These are phyloP conservation scores for Dipodomys merriami DNA, from an alignment of 2,113 vertebrate species.

Conservation along the genomic window DNA sequence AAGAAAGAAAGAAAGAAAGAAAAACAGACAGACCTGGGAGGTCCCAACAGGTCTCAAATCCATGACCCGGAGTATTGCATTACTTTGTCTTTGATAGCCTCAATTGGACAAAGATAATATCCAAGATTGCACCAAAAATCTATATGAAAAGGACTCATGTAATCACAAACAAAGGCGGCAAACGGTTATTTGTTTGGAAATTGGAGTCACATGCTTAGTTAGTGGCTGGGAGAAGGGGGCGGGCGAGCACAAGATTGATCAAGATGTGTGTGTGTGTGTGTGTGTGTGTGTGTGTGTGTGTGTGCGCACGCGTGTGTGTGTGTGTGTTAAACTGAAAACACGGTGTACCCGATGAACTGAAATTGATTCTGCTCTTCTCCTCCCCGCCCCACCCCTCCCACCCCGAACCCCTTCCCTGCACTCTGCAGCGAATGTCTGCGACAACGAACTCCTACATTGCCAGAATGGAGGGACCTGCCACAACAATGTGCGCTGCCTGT, in stretches of 20 bases:
- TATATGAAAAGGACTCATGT: slow-evolving; percentile 11
- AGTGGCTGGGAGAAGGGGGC: not conserved
- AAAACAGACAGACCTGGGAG: not conserved
- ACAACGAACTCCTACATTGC: slow-evolving; percentile 96
- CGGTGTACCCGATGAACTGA: slow-evolving; percentile 54
- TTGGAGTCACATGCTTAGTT: slow-evolving; percentile 12
- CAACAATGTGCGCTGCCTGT: slow-evolving; percentile 94
- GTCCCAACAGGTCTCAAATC: slow-evolving; percentile 38
- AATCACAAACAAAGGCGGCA: slow-evolving; percentile 37
- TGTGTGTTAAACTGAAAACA: slow-evolving; percentile 30
- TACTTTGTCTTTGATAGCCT: not conserved
- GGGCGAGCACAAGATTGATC: slow-evolving; percentile 16
- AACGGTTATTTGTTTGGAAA: slow-evolving; percentile 56
- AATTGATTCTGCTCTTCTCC: slow-evolving; percentile 72
- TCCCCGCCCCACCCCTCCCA: slow-evolving; percentile 63
- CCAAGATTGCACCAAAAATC: slow-evolving; percentile 2
- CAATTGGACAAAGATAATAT: slow-evolving; percentile 40
- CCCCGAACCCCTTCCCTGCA: slow-evolving; percentile 48
- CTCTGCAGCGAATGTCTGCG: slow-evolving; percentile 94
- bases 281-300: too few species aligned
- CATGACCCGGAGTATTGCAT: slow-evolving; percentile 10
- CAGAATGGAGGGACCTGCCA: slow-evolving; percentile 96
- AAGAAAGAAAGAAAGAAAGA: too few species aligned
- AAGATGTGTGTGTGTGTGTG: not conserved
- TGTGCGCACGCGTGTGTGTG: too few species aligned